These are phyloP conservation scores for Lethenteron camtschaticum DNA, from an alignment of 2,113 vertebrate genomes.

Conservation along the genomic window DNA sequence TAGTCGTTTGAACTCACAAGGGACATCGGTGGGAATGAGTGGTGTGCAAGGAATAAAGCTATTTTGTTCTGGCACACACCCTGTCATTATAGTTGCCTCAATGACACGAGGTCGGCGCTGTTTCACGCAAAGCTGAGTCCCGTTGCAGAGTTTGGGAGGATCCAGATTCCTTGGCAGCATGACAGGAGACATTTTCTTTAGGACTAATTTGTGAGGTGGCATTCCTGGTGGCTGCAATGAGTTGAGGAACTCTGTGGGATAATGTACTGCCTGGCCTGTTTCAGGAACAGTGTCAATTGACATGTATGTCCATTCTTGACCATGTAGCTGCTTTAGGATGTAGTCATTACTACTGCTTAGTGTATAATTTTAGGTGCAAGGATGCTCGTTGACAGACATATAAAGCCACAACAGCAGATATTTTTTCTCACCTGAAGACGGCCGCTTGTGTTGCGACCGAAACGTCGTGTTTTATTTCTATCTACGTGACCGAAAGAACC, in stretches of 20 bases:
- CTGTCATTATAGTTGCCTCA: neutral
- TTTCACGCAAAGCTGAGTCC: neutral
- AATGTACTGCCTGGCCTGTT: slow-evolving; percentile 1
- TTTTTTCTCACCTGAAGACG: too few relatives aligned
- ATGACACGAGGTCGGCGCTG: neutral
- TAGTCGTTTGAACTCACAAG: neutral
- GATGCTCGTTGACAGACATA: neutral
- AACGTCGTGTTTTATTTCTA: neutral
- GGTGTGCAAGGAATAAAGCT: neutral
- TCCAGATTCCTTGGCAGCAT: neutral
- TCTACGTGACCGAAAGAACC: neutral
- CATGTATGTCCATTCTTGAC: neutral
- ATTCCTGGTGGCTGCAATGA: slow-evolving; percentile 1
- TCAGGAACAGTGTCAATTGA: neutral
- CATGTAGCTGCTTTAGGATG: neutral
- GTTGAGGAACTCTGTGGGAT: neutral
- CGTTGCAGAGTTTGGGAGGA: neutral
- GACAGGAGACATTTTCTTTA: neutral
- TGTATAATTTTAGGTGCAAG: neutral
- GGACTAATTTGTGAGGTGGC: slow-evolving; percentile 1
- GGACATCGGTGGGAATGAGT: neutral
- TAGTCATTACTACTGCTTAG: neutral
- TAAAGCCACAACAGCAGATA: too few relatives aligned
- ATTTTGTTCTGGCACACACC: neutral
- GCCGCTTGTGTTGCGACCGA: neutral